Conservation (phyloP, 2,888 invertebrate genomes). For the Tholera decimalis region DNA sequence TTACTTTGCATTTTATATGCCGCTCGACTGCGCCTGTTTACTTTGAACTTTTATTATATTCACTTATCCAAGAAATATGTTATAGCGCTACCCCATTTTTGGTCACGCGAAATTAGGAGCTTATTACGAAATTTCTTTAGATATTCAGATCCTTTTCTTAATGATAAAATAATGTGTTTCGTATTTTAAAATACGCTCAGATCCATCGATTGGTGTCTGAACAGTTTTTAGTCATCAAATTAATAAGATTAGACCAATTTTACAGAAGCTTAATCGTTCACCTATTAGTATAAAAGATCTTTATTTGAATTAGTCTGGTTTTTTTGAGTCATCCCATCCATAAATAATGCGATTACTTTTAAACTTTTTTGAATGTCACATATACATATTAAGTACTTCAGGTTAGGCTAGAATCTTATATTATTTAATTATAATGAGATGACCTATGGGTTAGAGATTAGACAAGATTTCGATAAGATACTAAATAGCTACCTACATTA, state of each 20-base stretch:
- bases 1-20: conserved; percentile 78
- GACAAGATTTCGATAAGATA: conserved; percentile 42
- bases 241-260: conserved; percentile 38
- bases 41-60: conserved; percentile 70
- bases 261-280: conserved; percentile 50
- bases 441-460: conserved; percentile 22
- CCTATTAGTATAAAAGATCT: conserved; percentile 39
- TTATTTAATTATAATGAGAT: conserved; percentile 15
- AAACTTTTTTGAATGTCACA: conserved; percentile 31
- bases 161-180: conserved; percentile 46
- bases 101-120: conserved; percentile 63
- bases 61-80: conserved; percentile 67
- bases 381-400: conserved; percentile 11
- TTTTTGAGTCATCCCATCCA: conserved; percentile 28
- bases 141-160: conserved; percentile 49
- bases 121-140: conserved; percentile 55
- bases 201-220: conserved; percentile 27
- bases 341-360: conserved; percentile 51
- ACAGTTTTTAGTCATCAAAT: conserved; percentile 42
- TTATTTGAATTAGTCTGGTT: conserved; percentile 46
- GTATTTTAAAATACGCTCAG: conserved; percentile 26
- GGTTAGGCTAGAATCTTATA: conserved; percentile 14
- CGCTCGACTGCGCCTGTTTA: conserved; percentile 71
- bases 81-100: conserved; percentile 64
- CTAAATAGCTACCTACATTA: conserved; percentile 31